Conservation (phyloP, 2,113 vertebrate species). For the Cynocephalus volans region DNA sequence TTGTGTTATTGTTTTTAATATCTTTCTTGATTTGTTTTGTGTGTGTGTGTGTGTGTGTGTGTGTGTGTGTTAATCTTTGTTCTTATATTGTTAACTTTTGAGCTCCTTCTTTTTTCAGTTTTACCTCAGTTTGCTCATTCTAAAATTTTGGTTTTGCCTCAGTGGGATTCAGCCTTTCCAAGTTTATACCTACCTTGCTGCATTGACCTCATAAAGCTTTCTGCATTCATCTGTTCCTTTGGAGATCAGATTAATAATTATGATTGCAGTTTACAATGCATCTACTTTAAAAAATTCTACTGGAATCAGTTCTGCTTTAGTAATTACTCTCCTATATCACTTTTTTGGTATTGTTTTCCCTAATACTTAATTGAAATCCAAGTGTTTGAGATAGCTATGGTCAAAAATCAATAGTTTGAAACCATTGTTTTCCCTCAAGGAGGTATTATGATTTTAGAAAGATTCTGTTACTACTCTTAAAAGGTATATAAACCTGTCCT, state of each 20-base stretch:
- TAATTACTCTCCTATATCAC: background rate
- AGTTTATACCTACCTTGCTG: slow-evolving; percentile 82
- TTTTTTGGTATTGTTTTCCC: slow-evolving; percentile 22
- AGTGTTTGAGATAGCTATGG: background rate
- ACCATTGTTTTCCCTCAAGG: background rate
- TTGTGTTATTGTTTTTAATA: background rate
- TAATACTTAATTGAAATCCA: slow-evolving; percentile 43
- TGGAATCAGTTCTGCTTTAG: slow-evolving; percentile 63
- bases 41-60: too few species aligned
- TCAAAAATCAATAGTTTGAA: slow-evolving; percentile 60
- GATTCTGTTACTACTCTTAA: background rate
- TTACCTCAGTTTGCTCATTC: slow-evolving; percentile 79
- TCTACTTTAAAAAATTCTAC: slow-evolving; percentile 16
- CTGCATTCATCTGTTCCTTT: slow-evolving; percentile 61
- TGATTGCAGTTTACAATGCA: slow-evolving; percentile 27
- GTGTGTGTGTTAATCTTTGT: slow-evolving; percentile 30
- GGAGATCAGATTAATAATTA: slow-evolving; percentile 63
- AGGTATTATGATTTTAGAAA: background rate
- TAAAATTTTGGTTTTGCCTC: slow-evolving; percentile 82
- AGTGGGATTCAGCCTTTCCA: slow-evolving; percentile 77
- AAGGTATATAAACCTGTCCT: background rate
- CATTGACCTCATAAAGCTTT: slow-evolving; percentile 79
- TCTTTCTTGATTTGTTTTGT: background rate
- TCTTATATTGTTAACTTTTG: slow-evolving; percentile 73
- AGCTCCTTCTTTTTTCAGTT: slow-evolving; percentile 80